phyloP scores from a whole-genome alignment of 2,797 vertebrate species.

The Cirrhinus molitorella region DNA sequence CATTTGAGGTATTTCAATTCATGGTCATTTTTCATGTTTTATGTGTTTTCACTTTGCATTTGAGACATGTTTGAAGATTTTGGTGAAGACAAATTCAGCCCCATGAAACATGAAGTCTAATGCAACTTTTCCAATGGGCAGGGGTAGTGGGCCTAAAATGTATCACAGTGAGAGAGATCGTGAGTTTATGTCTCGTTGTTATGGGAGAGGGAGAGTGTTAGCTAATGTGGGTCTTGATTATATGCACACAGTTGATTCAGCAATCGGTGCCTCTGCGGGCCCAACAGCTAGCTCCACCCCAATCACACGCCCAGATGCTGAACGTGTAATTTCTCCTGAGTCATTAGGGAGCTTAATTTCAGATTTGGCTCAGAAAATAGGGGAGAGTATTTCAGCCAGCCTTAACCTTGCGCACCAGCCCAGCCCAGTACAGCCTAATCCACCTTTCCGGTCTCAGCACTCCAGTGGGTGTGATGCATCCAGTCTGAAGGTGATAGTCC shows the following conservation, averaged over 20 bases:
- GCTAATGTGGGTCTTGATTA: neutral
- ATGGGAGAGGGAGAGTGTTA: constrained; percentile 2
- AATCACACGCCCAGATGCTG: neutral
- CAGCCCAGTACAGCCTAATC: constrained; percentile 6
- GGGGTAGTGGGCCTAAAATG: neutral
- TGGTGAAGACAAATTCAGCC: no score
- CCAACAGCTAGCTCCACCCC: constrained; percentile 19
- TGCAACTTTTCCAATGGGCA: constrained; percentile 13
- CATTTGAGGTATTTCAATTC: no score
- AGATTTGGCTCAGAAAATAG: constrained; percentile 29
- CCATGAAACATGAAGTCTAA: no score
- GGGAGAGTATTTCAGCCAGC: constrained; percentile 14
- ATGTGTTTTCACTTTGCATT: no score
- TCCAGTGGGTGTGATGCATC: constrained; percentile 12
- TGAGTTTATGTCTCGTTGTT: neutral
- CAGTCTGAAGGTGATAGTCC: constrained; percentile 31
- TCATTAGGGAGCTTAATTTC: constrained; percentile 16
- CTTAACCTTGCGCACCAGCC: constrained; percentile 6
- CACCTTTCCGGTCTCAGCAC: neutral
- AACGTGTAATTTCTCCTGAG: neutral
- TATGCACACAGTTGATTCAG: neutral
- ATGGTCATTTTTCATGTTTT: no score
- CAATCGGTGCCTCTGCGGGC: neutral
- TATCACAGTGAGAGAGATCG: neutral
- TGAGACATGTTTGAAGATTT: no score